Percentiles rank a stretch among this genome's conserved stretches.
Conservation (phyloP, 2,888 invertebrate species). For the Candidula unifasciata region DNA sequence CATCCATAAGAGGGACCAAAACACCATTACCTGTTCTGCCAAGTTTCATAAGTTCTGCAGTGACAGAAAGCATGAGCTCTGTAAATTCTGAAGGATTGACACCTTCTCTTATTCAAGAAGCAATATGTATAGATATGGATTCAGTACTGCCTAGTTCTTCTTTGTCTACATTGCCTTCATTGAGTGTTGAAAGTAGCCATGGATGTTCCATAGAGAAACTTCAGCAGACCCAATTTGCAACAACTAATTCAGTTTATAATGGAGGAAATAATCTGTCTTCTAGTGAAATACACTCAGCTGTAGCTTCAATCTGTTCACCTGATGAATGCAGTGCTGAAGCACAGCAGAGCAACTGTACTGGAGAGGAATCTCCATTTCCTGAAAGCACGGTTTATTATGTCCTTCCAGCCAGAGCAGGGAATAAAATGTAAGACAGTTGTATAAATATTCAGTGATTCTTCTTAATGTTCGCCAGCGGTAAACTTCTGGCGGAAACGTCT, state of each 20-base stretch:
- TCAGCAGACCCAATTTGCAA: neutral
- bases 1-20: conserved; percentile 38
- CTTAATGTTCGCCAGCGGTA: no score
- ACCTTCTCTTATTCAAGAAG: conserved; percentile 19
- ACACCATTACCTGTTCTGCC: conserved; percentile 43
- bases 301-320: conserved; percentile 40
- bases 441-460: no score
- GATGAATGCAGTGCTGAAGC: neutral
- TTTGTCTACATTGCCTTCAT: conserved; percentile 17
- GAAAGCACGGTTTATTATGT: neutral
- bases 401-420: neutral
- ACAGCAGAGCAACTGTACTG: neutral
- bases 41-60: conserved; percentile 25
- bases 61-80: conserved; percentile 2
- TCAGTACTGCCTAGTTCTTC: conserved; percentile 28
- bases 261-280: conserved; percentile 3
- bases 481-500: no score
- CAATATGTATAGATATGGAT: conserved; percentile 40
- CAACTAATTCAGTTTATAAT: conserved; percentile 31
- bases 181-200: neutral
- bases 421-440: neutral
- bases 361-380: conserved; percentile 49
- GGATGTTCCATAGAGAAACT: conserved; percentile 2
- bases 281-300: conserved; percentile 42
- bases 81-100: conserved; percentile 1